Percentiles rank a stretch among this genome's conserved stretches.
Conservation (phyloP, 2,113 vertebrate genomes). For the Trematocara variabile region DNA sequence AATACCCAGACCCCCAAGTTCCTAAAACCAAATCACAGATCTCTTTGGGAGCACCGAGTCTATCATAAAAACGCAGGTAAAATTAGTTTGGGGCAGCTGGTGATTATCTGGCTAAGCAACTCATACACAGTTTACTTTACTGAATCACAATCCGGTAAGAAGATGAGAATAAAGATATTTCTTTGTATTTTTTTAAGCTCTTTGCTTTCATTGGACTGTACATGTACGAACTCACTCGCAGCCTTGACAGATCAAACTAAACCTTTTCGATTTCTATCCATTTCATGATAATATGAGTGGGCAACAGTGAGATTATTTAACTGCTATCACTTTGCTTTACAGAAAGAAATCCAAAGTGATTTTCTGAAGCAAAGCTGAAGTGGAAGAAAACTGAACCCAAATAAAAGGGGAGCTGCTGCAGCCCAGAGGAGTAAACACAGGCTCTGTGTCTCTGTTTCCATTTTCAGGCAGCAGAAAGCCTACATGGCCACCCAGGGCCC, state of each 20-base stretch:
- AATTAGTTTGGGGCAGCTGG: neutral
- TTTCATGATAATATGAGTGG: neutral
- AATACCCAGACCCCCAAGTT: neutral
- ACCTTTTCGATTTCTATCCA: neutral
- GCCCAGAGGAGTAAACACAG: constrained; percentile 2
- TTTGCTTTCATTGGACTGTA: neutral
- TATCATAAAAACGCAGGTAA: neutral
- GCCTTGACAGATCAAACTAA: neutral
- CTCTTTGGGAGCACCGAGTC: neutral
- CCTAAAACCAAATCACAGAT: neutral
- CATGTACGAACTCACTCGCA: neutral
- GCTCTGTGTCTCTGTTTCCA: neutral
- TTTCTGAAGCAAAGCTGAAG: neutral
- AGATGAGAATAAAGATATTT: neutral
- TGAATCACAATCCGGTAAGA: neutral
- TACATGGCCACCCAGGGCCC: constrained; percentile 96
- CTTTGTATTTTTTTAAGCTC: neutral
- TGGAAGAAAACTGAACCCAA: neutral
- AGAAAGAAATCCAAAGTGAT: neutral
- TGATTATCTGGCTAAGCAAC: neutral
- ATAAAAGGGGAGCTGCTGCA: neutral
- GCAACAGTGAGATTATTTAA: neutral
- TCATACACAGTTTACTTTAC: neutral
- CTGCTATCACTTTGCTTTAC: neutral
- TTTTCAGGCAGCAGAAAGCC: constrained; percentile 89